phyloP scores from a whole-genome alignment of 2,888 invertebrate species.

The Dolichopus griseipennis region DNA sequence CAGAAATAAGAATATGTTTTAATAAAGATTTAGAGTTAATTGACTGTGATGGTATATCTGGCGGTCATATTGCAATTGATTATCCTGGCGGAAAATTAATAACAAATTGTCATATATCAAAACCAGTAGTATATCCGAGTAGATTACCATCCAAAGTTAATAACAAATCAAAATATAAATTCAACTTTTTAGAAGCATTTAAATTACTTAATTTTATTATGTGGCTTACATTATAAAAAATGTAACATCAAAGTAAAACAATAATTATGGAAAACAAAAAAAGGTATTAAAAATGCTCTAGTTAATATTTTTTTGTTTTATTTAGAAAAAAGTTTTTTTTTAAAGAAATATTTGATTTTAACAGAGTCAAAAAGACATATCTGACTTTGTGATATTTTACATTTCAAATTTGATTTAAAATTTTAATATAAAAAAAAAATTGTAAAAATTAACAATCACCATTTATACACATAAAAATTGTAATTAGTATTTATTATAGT shows the following conservation, averaged over 20 bases:
- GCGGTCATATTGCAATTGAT: conserved; percentile 29
- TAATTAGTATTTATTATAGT: no score
- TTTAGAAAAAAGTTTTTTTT: not conserved
- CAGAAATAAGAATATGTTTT: conserved; percentile 68
- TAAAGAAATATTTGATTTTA: not conserved
- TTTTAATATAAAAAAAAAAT: no score
- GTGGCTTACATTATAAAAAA: conserved; percentile 53
- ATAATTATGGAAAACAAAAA: no score
- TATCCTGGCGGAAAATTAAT: conserved; percentile 44
- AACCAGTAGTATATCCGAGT: conserved; percentile 51
- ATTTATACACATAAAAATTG: no score
- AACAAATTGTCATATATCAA: conserved; percentile 52
- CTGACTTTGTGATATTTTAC: not conserved
- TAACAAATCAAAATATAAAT: conserved; percentile 36
- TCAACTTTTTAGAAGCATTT: conserved; percentile 47
- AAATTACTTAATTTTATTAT: conserved; percentile 51
- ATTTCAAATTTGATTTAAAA: no score
- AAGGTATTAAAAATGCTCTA: not conserved
- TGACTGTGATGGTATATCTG: conserved; percentile 55
- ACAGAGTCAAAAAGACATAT: not conserved
- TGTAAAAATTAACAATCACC: no score
- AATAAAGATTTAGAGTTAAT: conserved; percentile 54
- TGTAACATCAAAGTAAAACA: not conserved
- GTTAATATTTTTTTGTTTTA: not conserved
- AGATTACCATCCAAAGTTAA: conserved; percentile 38